Evolutionary conservation across 2,888 invertebrate genomes (phyloP).

Genomic region (Trichacis sp.): DNA sequence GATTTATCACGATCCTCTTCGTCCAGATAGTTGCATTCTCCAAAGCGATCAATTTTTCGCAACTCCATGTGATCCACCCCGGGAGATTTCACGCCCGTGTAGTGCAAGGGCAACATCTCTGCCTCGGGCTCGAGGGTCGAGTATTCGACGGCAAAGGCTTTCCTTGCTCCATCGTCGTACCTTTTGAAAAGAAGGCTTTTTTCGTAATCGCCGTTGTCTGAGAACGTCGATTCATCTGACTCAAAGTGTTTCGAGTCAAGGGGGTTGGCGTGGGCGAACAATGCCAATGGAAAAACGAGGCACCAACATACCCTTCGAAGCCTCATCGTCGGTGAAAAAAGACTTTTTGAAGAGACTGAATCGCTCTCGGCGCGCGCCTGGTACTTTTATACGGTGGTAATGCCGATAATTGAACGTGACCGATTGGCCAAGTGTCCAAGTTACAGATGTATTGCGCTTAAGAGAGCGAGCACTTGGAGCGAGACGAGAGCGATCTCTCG

Average conservation of each 20-base stretch:
- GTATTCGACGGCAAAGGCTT: slow-evolving; percentile 18
- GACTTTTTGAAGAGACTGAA: slow-evolving; percentile 46
- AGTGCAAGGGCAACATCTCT: slow-evolving; percentile 65
- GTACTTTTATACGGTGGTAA: slow-evolving; percentile 58
- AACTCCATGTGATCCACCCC: slow-evolving; percentile 67
- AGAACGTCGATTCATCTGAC: not conserved
- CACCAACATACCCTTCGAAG: not conserved
- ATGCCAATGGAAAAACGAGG: slow-evolving; percentile 4
- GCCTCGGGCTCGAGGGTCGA: slow-evolving; percentile 60
- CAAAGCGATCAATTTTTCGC: no score
- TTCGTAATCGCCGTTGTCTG: slow-evolving; percentile 11
- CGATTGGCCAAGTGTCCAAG: slow-evolving; percentile 43
- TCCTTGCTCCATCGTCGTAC: slow-evolving; percentile 6
- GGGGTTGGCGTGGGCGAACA: not conserved
- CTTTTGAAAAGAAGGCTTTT: not conserved
- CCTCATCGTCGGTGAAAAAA: not conserved
- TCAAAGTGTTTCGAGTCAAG: not conserved
- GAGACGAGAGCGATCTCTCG: slow-evolving; percentile 41
- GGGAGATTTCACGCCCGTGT: slow-evolving; percentile 57
- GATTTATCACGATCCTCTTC: no score
- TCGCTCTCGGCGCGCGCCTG: slow-evolving; percentile 41
- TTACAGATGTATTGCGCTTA: slow-evolving; percentile 43
- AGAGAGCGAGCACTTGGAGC: slow-evolving; percentile 38
- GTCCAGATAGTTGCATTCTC: no score
- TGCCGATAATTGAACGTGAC: slow-evolving; percentile 30